Evolutionary conservation across 2,797 vertebrate species (phyloP).

Genomic region (Cuculus canorus): DNA sequence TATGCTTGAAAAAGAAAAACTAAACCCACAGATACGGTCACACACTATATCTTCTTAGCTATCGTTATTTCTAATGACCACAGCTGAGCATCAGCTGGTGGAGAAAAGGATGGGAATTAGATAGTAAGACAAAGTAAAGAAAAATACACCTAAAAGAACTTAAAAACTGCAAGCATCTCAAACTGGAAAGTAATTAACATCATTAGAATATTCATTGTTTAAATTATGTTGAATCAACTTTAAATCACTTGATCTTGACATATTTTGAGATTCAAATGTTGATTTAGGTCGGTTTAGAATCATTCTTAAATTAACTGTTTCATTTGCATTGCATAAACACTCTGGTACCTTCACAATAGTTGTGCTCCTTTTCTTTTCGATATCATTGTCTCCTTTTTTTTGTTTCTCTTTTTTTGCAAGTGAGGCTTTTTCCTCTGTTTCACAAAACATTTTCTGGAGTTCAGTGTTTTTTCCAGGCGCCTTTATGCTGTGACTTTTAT

Average conservation of each 20-base stretch:
- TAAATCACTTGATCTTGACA: conserved; percentile 14
- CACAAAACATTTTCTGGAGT: neutral
- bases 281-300: conserved; percentile 29
- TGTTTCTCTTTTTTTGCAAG: neutral
- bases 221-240: conserved; percentile 32
- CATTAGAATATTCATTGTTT: neutral
- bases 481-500: neutral
- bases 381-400: neutral
- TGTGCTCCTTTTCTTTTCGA: neutral
- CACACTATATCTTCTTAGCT: neutral
- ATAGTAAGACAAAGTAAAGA: neutral
- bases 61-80: neutral
- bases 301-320: conserved; percentile 15
- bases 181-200: neutral
- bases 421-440: neutral
- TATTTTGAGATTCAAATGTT: neutral
- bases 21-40: neutral
- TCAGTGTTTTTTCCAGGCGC: neutral
- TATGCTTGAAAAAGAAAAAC: neutral
- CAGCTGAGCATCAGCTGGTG: conserved; percentile 41
- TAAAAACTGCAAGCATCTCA: neutral
- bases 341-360: neutral
- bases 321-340: neutral
- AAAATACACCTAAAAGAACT: neutral
- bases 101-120: neutral